A percentile compares a stretch with the other conserved stretches of the same genome.
These are phyloP conservation scores for Odontocerum albicorne DNA, from an alignment of 2,888 invertebrate genomes.

Conservation along the genomic window DNA sequence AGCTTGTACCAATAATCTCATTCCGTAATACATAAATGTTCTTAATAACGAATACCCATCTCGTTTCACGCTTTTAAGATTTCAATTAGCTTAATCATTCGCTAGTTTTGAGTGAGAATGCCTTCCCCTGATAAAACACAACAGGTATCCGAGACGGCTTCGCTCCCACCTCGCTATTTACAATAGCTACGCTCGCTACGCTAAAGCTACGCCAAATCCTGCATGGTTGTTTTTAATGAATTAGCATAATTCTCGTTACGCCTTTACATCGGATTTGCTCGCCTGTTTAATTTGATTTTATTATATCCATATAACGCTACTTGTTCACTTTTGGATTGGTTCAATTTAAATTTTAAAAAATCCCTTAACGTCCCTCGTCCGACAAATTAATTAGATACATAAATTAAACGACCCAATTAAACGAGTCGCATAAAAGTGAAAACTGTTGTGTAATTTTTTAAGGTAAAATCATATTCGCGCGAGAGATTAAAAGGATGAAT, in stretches of 20 bases:
- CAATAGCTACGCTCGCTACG: slow-evolving; percentile 24
- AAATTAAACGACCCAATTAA: neutral
- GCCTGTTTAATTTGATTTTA: slow-evolving; percentile 28
- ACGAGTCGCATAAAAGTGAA: neutral
- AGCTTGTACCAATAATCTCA: no score
- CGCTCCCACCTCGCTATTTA: slow-evolving; percentile 23
- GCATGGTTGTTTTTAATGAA: slow-evolving; percentile 31
- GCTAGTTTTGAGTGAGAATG: no score
- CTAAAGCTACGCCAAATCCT: slow-evolving; percentile 20
- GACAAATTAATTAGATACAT: slow-evolving; percentile 10
- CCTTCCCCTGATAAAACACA: no score
- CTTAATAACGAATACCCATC: no score
- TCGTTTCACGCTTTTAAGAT: no score
- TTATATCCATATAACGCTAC: slow-evolving; percentile 18
- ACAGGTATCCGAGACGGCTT: no score
- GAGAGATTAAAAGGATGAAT: no score
- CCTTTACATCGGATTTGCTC: slow-evolving; percentile 26
- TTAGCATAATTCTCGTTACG: slow-evolving; percentile 30
- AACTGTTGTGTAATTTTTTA: no score
- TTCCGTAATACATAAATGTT: no score
- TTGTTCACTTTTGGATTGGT: slow-evolving; percentile 21
- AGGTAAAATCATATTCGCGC: no score
- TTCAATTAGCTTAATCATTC: no score
- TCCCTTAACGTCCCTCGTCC: slow-evolving; percentile 1
- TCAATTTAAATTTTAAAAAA: slow-evolving; percentile 12